Conservation (phyloP, 1,140 invertebrate species). For the Phocides pigmalion region DNA sequence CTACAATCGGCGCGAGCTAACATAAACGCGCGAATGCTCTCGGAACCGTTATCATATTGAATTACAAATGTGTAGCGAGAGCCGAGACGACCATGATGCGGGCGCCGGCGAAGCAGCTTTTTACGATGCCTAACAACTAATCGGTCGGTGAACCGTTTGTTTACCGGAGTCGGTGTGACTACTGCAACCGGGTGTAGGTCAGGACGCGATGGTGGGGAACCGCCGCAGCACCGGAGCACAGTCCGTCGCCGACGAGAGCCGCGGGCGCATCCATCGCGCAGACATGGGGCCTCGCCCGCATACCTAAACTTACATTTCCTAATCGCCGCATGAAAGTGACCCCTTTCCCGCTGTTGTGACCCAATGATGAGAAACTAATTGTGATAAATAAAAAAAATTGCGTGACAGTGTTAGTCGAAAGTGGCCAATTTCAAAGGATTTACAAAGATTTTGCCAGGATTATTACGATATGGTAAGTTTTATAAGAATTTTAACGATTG, state of each 20-base stretch:
- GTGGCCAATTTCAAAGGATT: constrained; percentile 63
- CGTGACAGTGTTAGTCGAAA: constrained; percentile 58
- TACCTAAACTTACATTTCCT: constrained; percentile 40
- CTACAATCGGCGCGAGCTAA: constrained; percentile 54
- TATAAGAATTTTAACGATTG: neutral
- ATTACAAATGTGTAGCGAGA: constrained; percentile 67
- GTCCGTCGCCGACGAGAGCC: constrained; percentile 58
- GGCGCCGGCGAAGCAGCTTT: constrained; percentile 45
- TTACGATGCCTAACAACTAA: constrained; percentile 58
- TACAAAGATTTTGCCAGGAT: constrained; percentile 40
- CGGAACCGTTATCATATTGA: constrained; percentile 73
- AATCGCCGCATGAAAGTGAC: constrained; percentile 58
- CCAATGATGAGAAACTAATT: constrained; percentile 56
- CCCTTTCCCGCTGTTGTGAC: constrained; percentile 57
- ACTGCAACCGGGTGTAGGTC: constrained; percentile 67
- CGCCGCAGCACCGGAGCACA: constrained; percentile 51
- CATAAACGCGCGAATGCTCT: constrained; percentile 60
- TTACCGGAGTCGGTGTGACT: constrained; percentile 67
- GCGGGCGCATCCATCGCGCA: constrained; percentile 60
- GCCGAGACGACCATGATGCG: constrained; percentile 49
- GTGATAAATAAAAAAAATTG: constrained; percentile 48
- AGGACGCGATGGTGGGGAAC: constrained; percentile 59
- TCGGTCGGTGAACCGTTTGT: constrained; percentile 82
- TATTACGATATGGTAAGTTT: constrained; percentile 61
- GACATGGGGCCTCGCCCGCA: constrained; percentile 56